phyloP scores from a whole-genome alignment of 2,888 invertebrate species.

The Athalia rosae region DNA sequence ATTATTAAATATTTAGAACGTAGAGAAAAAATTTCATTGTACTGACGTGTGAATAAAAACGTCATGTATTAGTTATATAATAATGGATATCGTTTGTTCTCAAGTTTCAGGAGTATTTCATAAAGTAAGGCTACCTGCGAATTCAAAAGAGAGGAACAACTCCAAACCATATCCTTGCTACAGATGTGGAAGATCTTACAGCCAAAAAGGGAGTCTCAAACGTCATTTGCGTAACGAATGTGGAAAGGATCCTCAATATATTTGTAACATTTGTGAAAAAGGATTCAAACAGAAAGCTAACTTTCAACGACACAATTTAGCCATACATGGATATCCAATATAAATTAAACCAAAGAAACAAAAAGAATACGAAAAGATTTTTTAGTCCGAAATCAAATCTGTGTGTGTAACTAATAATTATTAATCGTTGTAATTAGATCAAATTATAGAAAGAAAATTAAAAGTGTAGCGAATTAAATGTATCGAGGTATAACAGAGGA shows the following conservation, averaged over 20 bases:
- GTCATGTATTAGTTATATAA: neutral
- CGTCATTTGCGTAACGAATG: constrained; percentile 87
- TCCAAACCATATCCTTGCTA: constrained; percentile 62
- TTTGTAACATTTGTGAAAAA: constrained; percentile 82
- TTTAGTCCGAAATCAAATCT: no score
- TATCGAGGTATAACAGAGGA: no score
- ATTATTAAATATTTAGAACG: no score
- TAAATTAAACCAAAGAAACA: constrained; percentile 13
- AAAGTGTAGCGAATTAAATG: no score
- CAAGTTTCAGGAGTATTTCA: constrained; percentile 33
- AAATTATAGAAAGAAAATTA: no score
- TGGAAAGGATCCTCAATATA: constrained; percentile 82
- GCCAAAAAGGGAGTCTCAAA: constrained; percentile 83
- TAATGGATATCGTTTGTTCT: constrained; percentile 27
- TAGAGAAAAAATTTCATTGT: neutral
- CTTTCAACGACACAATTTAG: constrained; percentile 67
- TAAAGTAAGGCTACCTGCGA: constrained; percentile 44
- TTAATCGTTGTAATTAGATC: no score
- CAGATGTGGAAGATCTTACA: constrained; percentile 66
- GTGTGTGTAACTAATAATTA: no score
- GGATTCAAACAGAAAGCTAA: constrained; percentile 79
- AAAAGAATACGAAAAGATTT: neutral
- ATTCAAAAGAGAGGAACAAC: constrained; percentile 25
- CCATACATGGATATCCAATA: constrained; percentile 60
- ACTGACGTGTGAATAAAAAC: neutral